Percentiles rank a stretch among this genome's conserved stretches.
These are phyloP conservation scores for Muscicapa comitata DNA, from an alignment of 2,797 vertebrate species.

Conservation along the genomic window DNA sequence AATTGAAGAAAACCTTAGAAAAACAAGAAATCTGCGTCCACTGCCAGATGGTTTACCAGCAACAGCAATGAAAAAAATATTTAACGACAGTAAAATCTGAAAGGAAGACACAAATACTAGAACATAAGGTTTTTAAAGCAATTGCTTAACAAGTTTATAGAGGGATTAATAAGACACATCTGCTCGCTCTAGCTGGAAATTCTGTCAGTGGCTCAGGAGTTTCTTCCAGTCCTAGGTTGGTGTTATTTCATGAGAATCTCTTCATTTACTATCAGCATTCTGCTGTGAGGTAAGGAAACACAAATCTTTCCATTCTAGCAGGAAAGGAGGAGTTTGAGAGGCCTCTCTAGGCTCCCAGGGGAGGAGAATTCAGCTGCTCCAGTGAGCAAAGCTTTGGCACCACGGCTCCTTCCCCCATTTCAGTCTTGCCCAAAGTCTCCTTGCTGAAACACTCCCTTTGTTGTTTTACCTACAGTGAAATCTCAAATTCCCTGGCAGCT, in stretches of 20 bases:
- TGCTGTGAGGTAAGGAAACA: background rate
- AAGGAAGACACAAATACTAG: background rate
- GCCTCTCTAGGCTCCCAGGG: rapidly evolving
- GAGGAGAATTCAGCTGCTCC: background rate
- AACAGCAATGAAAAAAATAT: background rate
- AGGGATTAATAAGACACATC: constrained; percentile 27
- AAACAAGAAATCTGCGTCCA: background rate
- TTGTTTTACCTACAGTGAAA: background rate
- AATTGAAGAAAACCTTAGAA: background rate
- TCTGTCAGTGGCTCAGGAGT: background rate
- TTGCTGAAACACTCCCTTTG: background rate
- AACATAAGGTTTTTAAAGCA: constrained; percentile 18
- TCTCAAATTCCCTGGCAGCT: background rate
- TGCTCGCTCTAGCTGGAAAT: background rate
- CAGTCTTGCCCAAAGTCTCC: rapidly evolving
- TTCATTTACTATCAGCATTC: background rate
- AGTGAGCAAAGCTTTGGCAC: rapidly evolving
- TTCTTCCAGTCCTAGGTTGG: background rate
- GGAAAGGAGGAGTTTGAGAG: background rate
- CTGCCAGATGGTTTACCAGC: constrained; percentile 13
- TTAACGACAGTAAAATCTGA: background rate
- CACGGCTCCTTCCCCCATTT: rapidly evolving
- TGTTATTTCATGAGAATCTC: background rate
- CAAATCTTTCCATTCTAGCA: background rate
- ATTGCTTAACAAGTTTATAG: background rate